Percentiles rank a stretch among this genome's conserved stretches.
phyloP scores from a whole-genome alignment of 2,113 vertebrate genomes.

The Struthio camelus region DNA sequence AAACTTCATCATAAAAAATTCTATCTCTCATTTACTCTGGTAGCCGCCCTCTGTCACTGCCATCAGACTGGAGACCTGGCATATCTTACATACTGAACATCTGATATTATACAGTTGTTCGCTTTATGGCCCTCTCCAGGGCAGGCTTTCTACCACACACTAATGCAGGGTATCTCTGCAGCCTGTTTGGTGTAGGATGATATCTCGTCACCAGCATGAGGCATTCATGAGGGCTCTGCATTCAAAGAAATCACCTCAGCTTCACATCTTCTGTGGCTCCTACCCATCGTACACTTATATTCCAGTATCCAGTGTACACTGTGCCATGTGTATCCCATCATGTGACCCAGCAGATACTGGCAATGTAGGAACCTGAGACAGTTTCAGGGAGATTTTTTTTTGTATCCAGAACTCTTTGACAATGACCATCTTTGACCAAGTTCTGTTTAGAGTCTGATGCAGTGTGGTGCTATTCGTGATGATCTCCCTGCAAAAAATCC shows the following conservation, averaged over 20 bases:
- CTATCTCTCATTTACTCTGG: no score
- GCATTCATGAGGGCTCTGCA: fast-evolving
- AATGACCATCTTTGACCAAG: not conserved
- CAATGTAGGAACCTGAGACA: not conserved
- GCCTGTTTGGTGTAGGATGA: not conserved
- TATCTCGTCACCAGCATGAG: not conserved
- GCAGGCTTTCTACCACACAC: not conserved
- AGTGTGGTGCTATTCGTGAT: not conserved
- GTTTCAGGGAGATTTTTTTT: not conserved
- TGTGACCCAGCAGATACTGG: not conserved
- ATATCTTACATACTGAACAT: not conserved
- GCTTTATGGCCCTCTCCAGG: not conserved
- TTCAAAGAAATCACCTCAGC: not conserved
- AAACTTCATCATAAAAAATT: no score
- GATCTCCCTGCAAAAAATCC: not conserved
- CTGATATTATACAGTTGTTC: not conserved
- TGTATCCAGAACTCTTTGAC: not conserved
- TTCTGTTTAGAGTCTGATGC: not conserved
- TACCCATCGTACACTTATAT: not conserved
- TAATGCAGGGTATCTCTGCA: not conserved
- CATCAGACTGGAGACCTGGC: not conserved
- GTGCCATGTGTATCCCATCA: not conserved
- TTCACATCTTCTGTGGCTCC: not conserved
- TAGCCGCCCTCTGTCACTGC: not conserved
- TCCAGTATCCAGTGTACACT: not conserved